A percentile compares a stretch with the other conserved stretches of the same genome.
phyloP scores from a whole-genome alignment of 2,113 vertebrate species.

The Chloebia gouldiae region DNA sequence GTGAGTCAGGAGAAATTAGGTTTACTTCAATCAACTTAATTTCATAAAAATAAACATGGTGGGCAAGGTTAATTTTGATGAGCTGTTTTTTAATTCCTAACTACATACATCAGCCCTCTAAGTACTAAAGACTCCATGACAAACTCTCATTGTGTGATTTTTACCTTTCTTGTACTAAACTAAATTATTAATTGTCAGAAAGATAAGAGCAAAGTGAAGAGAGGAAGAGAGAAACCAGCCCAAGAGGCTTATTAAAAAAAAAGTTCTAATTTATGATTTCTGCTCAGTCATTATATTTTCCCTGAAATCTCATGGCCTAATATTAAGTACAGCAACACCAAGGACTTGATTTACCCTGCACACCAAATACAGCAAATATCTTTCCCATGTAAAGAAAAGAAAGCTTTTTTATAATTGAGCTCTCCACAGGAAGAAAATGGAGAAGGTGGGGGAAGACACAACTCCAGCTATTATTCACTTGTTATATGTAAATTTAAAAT shows the following conservation, averaged over 20 bases:
- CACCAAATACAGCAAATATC: neutral
- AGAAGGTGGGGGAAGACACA: neutral
- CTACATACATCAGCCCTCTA: neutral
- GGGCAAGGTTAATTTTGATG: neutral
- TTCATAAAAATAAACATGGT: neutral
- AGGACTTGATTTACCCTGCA: neutral
- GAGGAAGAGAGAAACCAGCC: neutral
- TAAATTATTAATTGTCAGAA: neutral
- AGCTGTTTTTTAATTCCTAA: neutral
- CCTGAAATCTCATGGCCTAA: conserved; percentile 5
- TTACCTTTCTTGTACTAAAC: neutral
- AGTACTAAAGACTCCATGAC: neutral
- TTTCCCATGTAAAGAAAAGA: neutral
- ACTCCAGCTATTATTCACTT: neutral
- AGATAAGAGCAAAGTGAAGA: neutral
- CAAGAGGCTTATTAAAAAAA: neutral
- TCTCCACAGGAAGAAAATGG: neutral
- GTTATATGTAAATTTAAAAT: neutral
- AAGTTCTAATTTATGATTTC: neutral
- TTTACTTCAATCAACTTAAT: neutral
- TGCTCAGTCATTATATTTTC: neutral
- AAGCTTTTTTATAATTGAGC: neutral
- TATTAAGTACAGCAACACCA: neutral
- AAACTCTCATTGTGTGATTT: neutral
- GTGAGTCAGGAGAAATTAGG: neutral